Evolutionary conservation across 2,797 vertebrate genomes (phyloP), one percentile per base, ranked within the genome.

Genomic region (Channa striata): DNA sequence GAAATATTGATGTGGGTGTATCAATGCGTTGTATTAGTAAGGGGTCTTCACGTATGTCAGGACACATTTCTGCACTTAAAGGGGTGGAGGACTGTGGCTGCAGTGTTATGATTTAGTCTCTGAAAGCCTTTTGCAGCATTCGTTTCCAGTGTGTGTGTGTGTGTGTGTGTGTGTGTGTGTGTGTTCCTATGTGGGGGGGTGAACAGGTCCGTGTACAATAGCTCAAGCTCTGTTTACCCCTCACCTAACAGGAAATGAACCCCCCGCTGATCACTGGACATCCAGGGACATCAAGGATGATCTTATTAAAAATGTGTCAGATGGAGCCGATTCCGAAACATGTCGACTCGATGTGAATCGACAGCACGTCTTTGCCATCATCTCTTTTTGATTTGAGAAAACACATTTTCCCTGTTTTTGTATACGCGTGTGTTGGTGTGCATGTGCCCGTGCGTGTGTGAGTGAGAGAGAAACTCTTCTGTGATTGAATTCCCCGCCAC

Each of bases 201-300:
- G 12, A 39, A 51, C 62, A 52, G 20, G 4, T 48, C 34, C 47
- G 63, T 33, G 44, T 59, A 11, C 13, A n/a, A 5, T 4, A 30
- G 42, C 67, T 58, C 72, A 46, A 14, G 74, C 16, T 20, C 16
- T 75, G 71, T 74, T 74, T 83, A 52, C 58, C 33, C 36, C 60
- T 65, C 71, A 59, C 23, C 56, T 39, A 17, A 82, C 89, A 90
- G 91, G 91, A 91, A 88, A 92, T 90, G 77, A 90, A 87, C 59
- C 52, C 59, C 71, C 84, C 63, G 72, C 80, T 78, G 80, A 87
- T 86, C 81, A 67, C 75, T 54, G 57, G 54, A 71, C 72, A 70
- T 70, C 58, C 49, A 76, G 78, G 71, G 77, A 72, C 70, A 66
- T 46, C 73, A 79, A 62, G 75, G 74, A 72, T 34, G 71, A 60